Base-by-base conservation (phyloP, 2,113 vertebrate species). In the Hippolais icterina region DNA sequence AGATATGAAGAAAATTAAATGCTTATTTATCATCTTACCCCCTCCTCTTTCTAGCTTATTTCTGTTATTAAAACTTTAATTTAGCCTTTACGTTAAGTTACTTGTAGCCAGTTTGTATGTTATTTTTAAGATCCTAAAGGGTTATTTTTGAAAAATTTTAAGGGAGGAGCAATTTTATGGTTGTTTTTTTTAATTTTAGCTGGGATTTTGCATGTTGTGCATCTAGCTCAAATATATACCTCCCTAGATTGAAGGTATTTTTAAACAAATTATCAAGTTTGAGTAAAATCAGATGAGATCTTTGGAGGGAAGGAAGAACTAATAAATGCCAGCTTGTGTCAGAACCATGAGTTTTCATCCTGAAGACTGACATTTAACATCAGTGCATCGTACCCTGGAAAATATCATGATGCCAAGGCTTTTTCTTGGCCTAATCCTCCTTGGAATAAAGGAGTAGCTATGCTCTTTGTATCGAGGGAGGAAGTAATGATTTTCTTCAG, bases 1-100 rank as follows among this genome's bases (percentile, higher is more conserved):
- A 97, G 95, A 97, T 95, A 97, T 96, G 92, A 98, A 97, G 85
- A 96, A 96, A 98, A 97, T 71, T 72, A 92, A 98, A 95, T 87
- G 47, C 76, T 86, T 29, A 39, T 91, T 94, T 96, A 63, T 90
- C 77, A 87, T 76, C 35, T n/a, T 59, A 1, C 11, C 6, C 71
- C 50, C 7, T 53, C 52, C 18, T 49, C 9, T 53, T 76, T 87
- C n/a, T 70, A 85, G 52, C 28, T 89, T 79, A 54, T 80, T 87
- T 91, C 93, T 89, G 54, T 39, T 91, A 70, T 69, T 83, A 95
- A 95, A 89, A 88, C 33, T 91, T 93, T 86, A 69, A 54, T 59
- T 89, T 94, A 60, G 39, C 35, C 44, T 91, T 92, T 50, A 5
- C 29, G n/a, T 85, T 90, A 69, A 82, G 78, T 83, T 95, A 94